Base-by-base conservation (phyloP, 2,888 invertebrate species). In the Trichopoda pennipes region DNA sequence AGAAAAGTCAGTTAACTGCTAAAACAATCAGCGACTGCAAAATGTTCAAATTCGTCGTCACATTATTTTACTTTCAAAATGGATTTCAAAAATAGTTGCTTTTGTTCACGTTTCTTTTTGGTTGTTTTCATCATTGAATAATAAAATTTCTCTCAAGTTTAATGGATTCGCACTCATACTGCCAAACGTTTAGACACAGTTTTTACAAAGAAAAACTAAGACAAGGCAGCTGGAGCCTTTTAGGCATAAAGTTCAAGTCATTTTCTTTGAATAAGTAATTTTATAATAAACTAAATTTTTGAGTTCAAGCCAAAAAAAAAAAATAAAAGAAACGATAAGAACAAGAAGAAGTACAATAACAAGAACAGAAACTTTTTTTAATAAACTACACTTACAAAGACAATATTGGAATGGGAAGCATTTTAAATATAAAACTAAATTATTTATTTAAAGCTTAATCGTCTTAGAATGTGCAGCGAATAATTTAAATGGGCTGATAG, bases 91-190 rank as follows among this genome's bases (percentile, higher is more conserved):
- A 56, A 23, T 55, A 12, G 14, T 51, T 28, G 17, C 55, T 66
- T 81, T 68, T 49, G 49, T 49, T 66, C 61, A 47, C n/a, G 21
- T 84, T 85, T 81, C 2, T 58, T 42, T 80, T 80, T 85, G 84
- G 85, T 28, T 28, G 28, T 28, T 6, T 28, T n/a, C n/a, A 8
- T 28, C 28, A 86, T 85, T 85, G 83, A 85, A 85, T 85, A 85
- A 85, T 86, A 84, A 85, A 85, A 85, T 84, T 83, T 80, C 68
- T 83, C 85, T 85, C 84, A 85, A 83, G 73, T 84, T 81, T 32
- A 47, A 80, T 49, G 42, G 38, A 72, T 0, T 47, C 73, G 23
- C 66, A 32, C 73, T 23, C 49, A 32, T n/a, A 44, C 28, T 32
- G 12, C 35, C 32, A 38, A 23, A 6, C 19, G 28, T 17, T 17